Conservation (phyloP, 2,797 vertebrate species). For the Botia kubotai region DNA sequence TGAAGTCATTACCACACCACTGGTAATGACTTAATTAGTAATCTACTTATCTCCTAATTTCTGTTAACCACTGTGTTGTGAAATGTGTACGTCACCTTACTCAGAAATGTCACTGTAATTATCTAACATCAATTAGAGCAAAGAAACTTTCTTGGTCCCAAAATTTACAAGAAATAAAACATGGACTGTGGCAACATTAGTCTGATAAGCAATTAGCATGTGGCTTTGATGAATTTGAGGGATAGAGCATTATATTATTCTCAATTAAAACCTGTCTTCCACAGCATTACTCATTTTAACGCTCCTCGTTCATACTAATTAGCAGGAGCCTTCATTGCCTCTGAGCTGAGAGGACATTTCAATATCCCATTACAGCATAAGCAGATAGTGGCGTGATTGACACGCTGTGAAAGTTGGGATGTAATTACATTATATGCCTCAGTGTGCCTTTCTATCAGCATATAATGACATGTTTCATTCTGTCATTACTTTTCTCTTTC, state of each 20-base stretch:
- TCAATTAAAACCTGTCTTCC: constrained; percentile 83
- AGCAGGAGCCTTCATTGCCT: constrained; percentile 74
- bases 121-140: constrained; percentile 37
- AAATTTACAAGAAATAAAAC: constrained; percentile 54
- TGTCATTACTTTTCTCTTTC: constrained; percentile 54
- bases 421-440: constrained; percentile 81
- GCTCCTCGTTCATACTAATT: constrained; percentile 83
- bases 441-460: constrained; percentile 69
- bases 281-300: constrained; percentile 83
- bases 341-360: constrained; percentile 80
- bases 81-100: constrained; percentile 30
- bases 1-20: constrained; percentile 26
- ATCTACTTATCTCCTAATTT: constrained; percentile 44
- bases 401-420: constrained; percentile 75
- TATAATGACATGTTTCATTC: constrained; percentile 61
- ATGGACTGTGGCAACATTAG: constrained; percentile 51
- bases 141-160: constrained; percentile 35
- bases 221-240: constrained; percentile 76
- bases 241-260: constrained; percentile 82
- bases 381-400: constrained; percentile 80
- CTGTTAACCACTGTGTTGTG: constrained; percentile 30
- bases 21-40: constrained; percentile 33
- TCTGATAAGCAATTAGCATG: constrained; percentile 71
- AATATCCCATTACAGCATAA: constrained; percentile 82
- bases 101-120: constrained; percentile 40